Evolutionary conservation across 92 coral and sea anemone genomes (phyloP), one percentile per base, ranked within the genome.

Genomic region (Pocillopora grandis): DNA sequence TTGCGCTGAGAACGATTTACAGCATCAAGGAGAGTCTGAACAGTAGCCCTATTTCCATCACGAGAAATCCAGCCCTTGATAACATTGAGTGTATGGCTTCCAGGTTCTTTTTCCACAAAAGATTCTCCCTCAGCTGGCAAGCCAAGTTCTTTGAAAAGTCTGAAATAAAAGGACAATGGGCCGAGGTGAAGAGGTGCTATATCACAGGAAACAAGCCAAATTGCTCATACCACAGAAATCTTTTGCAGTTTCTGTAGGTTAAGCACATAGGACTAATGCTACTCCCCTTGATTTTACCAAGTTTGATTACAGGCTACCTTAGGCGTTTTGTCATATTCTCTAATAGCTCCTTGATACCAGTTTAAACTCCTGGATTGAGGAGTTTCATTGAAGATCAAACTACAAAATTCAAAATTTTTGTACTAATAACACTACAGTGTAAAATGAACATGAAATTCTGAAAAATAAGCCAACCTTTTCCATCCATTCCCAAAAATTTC

Each of bases 41-140:
- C 83, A 14, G 88, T 88, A 0, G 96, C 98, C 12, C 23, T 36
- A 19, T 79, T 74, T 18, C 93, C 97, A n/a, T 77, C n/a, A 21
- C 35, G 57, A 15, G 73, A 79, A 37, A 85, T 75, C 95, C 97
- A 93, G 9, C 75, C 77, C 4, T 14, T 70, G 13, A 95, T 76
- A 37, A 92, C 87, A 33, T 64, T 83, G 11, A 37, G 20, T 20
- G 98, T 93, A 33, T 92, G 97, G 33, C 94, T 91, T 58, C 88
- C 88, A 7, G 48, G 61, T 21, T 60, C 31, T 5, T 35, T 72
- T 37, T 75, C 61, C 72, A 92, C 72, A 5, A 37, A 23, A 10
- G 79, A 65, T n/a, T 80, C 84, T 71, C 68, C 75, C 19, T 84
- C 87, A 62, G 56, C 60, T 20, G 95, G 95, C 21, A 92, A 86